Conservation (phyloP, 2,797 vertebrate genomes). For the Allochrocebus solatus region DNA sequence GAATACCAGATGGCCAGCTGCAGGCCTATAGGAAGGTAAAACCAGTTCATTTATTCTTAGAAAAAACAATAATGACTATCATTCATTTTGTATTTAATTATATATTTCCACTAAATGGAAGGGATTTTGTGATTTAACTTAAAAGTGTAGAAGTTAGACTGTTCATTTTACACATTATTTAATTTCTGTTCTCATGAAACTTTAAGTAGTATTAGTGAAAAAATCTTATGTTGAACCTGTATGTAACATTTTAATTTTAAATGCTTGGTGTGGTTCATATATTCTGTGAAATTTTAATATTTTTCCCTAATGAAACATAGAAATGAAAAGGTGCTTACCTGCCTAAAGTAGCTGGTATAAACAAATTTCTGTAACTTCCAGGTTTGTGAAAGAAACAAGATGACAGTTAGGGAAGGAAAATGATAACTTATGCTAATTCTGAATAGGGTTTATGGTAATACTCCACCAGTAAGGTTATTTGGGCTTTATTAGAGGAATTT, state of each 20-base stretch:
- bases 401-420: neutral
- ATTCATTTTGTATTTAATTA: neutral
- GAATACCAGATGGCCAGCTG: slow-evolving; percentile 90
- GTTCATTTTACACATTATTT: neutral
- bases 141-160: neutral
- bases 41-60: neutral
- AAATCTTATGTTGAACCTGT: neutral
- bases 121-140: neutral
- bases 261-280: neutral
- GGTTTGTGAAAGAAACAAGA: neutral
- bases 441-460: neutral
- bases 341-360: neutral
- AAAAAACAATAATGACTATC: neutral
- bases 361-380: neutral
- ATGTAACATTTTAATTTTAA: slow-evolving; percentile 39
- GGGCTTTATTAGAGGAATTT: neutral
- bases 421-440: neutral
- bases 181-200: slow-evolving; percentile 1
- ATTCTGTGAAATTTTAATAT: neutral
- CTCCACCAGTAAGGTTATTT: neutral
- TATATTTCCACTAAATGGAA: slow-evolving; percentile 23
- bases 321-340: neutral
- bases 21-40: slow-evolving; percentile 90
- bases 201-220: slow-evolving; percentile 19
- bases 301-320: slow-evolving; percentile 14